Evolutionary conservation across 2,888 invertebrate species (phyloP).

Genomic region (Yponomeuta sedellus): DNA sequence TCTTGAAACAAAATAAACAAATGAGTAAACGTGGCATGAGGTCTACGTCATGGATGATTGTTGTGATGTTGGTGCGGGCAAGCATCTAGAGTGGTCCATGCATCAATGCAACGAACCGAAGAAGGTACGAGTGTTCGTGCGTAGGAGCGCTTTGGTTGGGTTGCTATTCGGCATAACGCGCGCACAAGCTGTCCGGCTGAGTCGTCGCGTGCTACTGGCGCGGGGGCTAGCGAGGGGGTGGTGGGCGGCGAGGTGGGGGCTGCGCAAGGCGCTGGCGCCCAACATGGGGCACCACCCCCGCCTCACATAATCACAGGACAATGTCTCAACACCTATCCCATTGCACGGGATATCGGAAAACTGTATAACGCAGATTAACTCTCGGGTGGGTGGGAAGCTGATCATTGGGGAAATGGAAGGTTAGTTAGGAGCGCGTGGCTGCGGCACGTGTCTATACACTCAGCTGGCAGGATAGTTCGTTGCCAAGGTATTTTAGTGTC

Average conservation of each 20-base stretch:
- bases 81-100: constrained; percentile 74
- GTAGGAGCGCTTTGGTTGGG: constrained; percentile 58
- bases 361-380: constrained; percentile 18
- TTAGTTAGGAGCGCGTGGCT: not conserved
- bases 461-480: not conserved
- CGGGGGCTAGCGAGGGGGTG: constrained; percentile 28
- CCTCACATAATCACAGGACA: constrained; percentile 62
- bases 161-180: constrained; percentile 59
- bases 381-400: not conserved
- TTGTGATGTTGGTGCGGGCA: constrained; percentile 24
- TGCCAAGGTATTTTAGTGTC: not conserved
- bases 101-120: constrained; percentile 72
- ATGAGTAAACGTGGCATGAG: constrained; percentile 12
- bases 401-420: constrained; percentile 5
- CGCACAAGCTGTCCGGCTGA: constrained; percentile 55
- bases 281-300: constrained; percentile 47
- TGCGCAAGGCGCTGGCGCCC: constrained; percentile 30
- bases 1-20: constrained; percentile 18
- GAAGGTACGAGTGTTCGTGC: constrained; percentile 61
- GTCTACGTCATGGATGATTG: constrained; percentile 18
- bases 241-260: constrained; percentile 30
- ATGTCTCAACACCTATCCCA: constrained; percentile 53
- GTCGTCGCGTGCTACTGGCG: constrained; percentile 61
- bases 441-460: not conserved
- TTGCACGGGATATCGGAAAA: constrained; percentile 27